These are phyloP conservation scores for Gymnocypris eckloni DNA, from an alignment of 2,797 vertebrate genomes.

Conservation along the genomic window DNA sequence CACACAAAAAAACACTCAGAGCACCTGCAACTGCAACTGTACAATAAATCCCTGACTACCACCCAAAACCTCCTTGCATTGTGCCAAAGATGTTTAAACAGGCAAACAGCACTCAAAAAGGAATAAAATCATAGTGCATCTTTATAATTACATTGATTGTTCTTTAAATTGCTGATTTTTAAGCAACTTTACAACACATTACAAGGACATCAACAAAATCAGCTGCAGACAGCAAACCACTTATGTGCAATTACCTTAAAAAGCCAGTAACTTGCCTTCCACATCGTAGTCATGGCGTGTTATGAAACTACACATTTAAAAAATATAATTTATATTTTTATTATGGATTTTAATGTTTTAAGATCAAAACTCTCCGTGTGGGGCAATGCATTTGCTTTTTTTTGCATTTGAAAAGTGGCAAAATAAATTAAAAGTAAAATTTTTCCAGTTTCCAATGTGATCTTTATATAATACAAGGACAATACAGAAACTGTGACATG, in stretches of 20 bases:
- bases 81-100: background rate
- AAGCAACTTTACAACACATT: slow-evolving; percentile 20
- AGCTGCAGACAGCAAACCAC: slow-evolving; percentile 18
- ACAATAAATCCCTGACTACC: background rate
- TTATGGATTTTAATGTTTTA: background rate
- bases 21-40: background rate
- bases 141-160: slow-evolving; percentile 11
- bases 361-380: background rate
- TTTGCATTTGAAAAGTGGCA: background rate
- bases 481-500: background rate
- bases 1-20: background rate
- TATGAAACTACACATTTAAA: background rate
- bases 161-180: slow-evolving; percentile 15
- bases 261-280: background rate
- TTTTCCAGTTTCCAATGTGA: background rate
- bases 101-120: slow-evolving; percentile 1
- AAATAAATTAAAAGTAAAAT: background rate
- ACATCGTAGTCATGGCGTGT: background rate
- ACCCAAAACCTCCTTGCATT: background rate
- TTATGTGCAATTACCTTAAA: slow-evolving; percentile 21
- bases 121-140: background rate
- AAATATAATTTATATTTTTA: background rate
- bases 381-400: background rate
- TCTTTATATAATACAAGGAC: background rate
- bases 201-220: background rate